phyloP scores from a whole-genome alignment of 2,888 invertebrate species.

The Gortyna flavago region DNA sequence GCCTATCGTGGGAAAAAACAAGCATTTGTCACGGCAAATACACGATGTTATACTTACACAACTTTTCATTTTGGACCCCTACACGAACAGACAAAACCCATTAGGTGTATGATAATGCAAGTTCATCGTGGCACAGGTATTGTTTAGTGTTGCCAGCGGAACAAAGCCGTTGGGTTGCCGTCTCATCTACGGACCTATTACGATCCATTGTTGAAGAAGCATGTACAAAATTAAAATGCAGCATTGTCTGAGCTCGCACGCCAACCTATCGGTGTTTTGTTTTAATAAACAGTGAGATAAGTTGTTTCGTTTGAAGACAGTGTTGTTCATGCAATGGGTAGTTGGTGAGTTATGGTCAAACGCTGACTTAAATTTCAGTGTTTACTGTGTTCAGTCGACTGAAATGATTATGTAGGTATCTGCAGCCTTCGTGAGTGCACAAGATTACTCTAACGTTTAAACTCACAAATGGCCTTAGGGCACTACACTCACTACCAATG shows the following conservation, averaged over 20 bases:
- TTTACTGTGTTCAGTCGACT: neutral
- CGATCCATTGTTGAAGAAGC: constrained; percentile 85
- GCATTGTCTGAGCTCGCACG: constrained; percentile 83
- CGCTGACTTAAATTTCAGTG: neutral
- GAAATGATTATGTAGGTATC: neutral
- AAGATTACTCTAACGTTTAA: neutral
- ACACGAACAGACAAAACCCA: constrained; percentile 86
- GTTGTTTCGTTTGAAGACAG: constrained; percentile 46
- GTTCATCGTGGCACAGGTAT: constrained; percentile 86
- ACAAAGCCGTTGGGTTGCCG: constrained; percentile 84
- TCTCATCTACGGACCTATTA: constrained; percentile 88
- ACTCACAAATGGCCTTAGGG: neutral
- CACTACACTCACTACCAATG: neutral
- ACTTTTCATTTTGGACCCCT: constrained; percentile 78
- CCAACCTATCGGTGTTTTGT: constrained; percentile 77
- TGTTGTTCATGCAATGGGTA: constrained; percentile 17
- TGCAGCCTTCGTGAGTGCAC: neutral
- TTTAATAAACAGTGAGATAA: constrained; percentile 71
- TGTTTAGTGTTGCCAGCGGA: constrained; percentile 86
- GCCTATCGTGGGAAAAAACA: constrained; percentile 80
- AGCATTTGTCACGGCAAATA: constrained; percentile 78
- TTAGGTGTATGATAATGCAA: constrained; percentile 89
- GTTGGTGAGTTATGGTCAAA: constrained; percentile 13
- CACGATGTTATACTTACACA: constrained; percentile 73
- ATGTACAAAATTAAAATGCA: constrained; percentile 89